These are phyloP conservation scores for Athalia rosae DNA, from an alignment of 2,888 invertebrate genomes.

Conservation along the genomic window DNA sequence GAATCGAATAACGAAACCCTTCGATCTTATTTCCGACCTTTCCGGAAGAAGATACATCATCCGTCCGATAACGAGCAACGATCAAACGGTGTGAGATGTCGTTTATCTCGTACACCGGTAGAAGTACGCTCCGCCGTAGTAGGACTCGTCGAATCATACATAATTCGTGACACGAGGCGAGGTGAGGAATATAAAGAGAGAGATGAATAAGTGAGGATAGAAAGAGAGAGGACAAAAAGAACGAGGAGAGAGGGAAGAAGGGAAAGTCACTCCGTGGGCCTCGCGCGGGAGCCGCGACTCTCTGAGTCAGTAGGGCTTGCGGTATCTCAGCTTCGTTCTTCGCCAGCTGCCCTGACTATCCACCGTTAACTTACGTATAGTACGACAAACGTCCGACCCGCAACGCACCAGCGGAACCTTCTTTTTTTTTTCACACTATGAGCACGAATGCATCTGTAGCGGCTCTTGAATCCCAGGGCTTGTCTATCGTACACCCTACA, in stretches of 20 bases:
- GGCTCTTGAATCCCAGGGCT: too few species aligned
- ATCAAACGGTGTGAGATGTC: too few species aligned
- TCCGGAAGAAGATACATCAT: background rate
- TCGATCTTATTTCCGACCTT: too few species aligned
- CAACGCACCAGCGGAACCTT: too few species aligned
- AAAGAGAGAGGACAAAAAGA: background rate
- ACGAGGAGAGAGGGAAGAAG: slow-evolving; percentile 61
- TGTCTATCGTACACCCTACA: background rate
- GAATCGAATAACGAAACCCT: too few species aligned
- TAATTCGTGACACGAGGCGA: slow-evolving; percentile 40
- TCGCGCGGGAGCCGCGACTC: slow-evolving; percentile 56
- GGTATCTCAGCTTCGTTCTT: slow-evolving; percentile 56
- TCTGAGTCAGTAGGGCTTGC: slow-evolving; percentile 72
- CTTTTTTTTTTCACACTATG: too few species aligned
- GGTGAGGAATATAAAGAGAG: slow-evolving; percentile 14
- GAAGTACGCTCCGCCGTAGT: background rate
- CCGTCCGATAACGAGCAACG: too few species aligned
- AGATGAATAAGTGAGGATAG: background rate
- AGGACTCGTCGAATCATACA: slow-evolving; percentile 14
- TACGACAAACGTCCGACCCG: background rate
- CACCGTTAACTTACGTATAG: slow-evolving; percentile 1
- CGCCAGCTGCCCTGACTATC: background rate
- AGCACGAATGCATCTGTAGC: too few species aligned
- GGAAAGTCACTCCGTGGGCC: slow-evolving; percentile 73
- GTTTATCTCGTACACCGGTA: too few species aligned